A percentile compares a stretch with the other conserved stretches of the same genome.
Conservation (phyloP, 2,888 invertebrate species). For the Drosophila setosimentum region DNA sequence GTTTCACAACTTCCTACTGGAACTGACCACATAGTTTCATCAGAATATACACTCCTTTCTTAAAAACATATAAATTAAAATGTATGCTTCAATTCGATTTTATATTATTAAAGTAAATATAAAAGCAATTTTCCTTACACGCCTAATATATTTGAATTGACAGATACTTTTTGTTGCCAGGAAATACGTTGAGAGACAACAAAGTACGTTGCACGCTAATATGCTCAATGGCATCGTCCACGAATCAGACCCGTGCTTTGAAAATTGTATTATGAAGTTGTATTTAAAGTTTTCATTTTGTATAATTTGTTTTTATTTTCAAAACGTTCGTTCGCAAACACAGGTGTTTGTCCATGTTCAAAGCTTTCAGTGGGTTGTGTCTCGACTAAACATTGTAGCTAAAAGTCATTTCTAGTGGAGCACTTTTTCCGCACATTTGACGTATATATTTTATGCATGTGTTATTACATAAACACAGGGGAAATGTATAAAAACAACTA, state of each 20-base stretch:
- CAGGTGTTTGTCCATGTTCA: constrained; percentile 16
- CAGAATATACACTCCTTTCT: too few relatives aligned
- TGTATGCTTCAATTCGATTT: neutral
- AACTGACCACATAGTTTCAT: too few relatives aligned
- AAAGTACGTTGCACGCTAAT: neutral
- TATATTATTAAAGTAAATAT: neutral
- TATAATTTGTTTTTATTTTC: neutral
- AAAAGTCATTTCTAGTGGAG: neutral
- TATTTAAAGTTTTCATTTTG: neutral
- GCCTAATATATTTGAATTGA: neutral
- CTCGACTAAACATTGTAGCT: constrained; percentile 10
- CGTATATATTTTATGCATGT: neutral
- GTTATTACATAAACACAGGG: neutral
- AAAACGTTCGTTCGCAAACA: neutral
- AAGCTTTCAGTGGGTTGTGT: constrained; percentile 10
- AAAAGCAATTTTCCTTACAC: neutral
- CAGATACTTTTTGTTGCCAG: neutral
- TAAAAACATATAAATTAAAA: too few relatives aligned
- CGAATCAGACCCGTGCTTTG: neutral
- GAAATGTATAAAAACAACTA: neutral
- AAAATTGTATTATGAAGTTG: neutral
- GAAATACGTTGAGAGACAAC: neutral
- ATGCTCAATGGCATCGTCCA: neutral
- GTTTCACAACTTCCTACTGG: too few relatives aligned
- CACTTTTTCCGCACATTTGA: neutral